Evolutionary conservation across 2,888 invertebrate genomes (phyloP), one percentile per base, ranked within the genome.

Genomic region (Nysson spinosus): DNA sequence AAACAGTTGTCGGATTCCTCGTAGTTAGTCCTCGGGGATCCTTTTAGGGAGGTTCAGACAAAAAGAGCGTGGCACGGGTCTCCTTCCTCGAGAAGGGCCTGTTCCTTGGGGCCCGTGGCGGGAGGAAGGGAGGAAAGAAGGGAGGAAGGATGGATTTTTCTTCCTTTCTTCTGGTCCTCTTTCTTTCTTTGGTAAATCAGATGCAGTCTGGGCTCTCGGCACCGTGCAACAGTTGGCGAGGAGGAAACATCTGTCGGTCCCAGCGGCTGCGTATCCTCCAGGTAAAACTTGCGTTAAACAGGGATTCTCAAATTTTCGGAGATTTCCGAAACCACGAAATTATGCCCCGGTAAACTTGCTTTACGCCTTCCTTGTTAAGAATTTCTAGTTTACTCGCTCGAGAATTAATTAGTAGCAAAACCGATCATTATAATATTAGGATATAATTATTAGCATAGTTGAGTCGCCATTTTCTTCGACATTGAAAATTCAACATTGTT

Each of bases 211-310:
- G 71, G 46, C 64, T 78, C 70, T 65, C 64, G 67, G 72, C 61
- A 66, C 72, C 77, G 77, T 69, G 82, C 85, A 85, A 85, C 85
- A 85, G 85, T 85, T 85, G 84, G 84, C 80, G 80, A 78, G 75
- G 79, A 83, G 77, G 78, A 84, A 85, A 85, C 85, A 85, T 85
- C 85, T 85, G 83, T 80, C 80, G 81, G 73, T 82, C 72, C 72
- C 58, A 57, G 72, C 82, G 82, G 83, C 80, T 83, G 81, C 83
- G 79, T 75, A 79, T 57, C 66, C 68, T 35, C 55, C 78, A 81
- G 79, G 81, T 81, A 83, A 79, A 78, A 82, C 80, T 74, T 75
- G 77, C 66, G 43, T 52, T 52, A 28, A 43, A 34, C 83, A 83
- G 83, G 75, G 83, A 83, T 83, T 83, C 83, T 83, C 83, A 83